Conservation (phyloP, 2,797 vertebrate species). For the Yasuhikotakia modesta region DNA sequence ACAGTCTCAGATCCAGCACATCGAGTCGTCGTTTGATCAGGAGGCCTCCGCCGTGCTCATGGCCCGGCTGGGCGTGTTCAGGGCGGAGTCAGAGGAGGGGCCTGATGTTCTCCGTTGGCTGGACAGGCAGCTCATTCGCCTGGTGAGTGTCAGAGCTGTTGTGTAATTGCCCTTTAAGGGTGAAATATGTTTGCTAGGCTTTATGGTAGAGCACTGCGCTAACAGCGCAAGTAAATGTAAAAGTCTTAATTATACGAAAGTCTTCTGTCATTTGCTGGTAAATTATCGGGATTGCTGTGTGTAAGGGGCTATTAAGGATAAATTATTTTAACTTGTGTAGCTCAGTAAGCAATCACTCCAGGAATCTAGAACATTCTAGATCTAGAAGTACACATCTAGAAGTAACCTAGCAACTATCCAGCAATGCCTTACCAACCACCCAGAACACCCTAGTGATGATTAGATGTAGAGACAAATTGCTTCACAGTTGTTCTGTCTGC, state of each 20-base stretch:
- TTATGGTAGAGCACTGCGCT: too few species aligned
- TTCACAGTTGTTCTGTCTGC: constrained; percentile 32
- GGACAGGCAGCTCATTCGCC: constrained; percentile 94
- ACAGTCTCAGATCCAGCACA: constrained; percentile 94
- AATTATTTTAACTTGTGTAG: too few species aligned
- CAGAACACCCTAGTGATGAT: background rate
- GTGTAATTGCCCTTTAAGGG: background rate
- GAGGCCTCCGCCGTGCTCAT: constrained; percentile 94
- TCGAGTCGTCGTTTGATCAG: constrained; percentile 95
- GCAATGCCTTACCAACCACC: background rate
- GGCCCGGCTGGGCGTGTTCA: constrained; percentile 92
- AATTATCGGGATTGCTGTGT: too few species aligned
- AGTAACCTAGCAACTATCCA: background rate
- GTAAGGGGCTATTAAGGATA: too few species aligned
- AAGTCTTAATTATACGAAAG: too few species aligned
- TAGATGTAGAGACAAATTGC: constrained; percentile 1
- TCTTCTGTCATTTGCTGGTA: too few species aligned
- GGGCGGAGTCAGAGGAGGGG: constrained; percentile 93
- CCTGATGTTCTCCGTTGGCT: constrained; percentile 96
- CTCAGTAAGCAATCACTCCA: too few species aligned
- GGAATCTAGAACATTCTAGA: too few species aligned
- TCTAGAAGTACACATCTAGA: too few species aligned
- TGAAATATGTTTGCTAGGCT: background rate
- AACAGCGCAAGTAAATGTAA: too few species aligned
- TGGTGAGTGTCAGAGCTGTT: constrained; percentile 77